Percentiles rank a stretch among this genome's conserved stretches.
Conservation (phyloP, 2,113 vertebrate species). For the Sceloporus undulatus region DNA sequence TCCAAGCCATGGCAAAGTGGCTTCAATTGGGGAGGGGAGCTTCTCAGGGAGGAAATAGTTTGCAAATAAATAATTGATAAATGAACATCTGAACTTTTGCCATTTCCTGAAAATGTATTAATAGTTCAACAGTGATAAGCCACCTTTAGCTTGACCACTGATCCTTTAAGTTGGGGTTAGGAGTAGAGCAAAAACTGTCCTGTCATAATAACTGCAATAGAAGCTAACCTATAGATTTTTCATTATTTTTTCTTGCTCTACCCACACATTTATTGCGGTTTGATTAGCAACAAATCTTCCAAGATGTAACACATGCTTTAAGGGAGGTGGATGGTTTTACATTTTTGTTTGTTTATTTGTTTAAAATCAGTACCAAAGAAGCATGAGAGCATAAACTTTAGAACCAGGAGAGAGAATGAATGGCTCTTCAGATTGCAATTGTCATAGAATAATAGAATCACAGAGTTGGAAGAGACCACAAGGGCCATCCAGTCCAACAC, state of each 20-base stretch:
- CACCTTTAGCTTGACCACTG: neutral
- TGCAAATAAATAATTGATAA: neutral
- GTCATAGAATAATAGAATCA: too few species aligned
- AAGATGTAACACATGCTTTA: neutral
- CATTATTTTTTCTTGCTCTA: neutral
- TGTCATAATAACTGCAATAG: neutral
- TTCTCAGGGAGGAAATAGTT: neutral
- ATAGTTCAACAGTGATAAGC: neutral
- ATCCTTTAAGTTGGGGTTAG: neutral
- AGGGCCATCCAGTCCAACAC: too few species aligned
- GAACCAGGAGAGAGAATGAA: neutral
- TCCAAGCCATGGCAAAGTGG: too few species aligned
- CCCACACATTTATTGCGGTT: neutral
- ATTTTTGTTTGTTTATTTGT: neutral
- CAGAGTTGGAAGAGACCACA: too few species aligned
- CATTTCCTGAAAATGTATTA: slow-evolving; percentile 5
- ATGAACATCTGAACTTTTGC: neutral
- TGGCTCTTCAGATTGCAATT: neutral
- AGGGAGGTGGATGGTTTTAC: too few species aligned
- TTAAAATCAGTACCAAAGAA: neutral
- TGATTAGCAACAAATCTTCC: neutral
- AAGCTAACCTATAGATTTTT: neutral
- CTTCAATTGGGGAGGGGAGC: too few species aligned
- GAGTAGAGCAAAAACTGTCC: neutral
- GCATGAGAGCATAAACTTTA: neutral